Evolutionary conservation across 2,888 invertebrate genomes (phyloP).

Genomic region (Diplazon laetatorius): DNA sequence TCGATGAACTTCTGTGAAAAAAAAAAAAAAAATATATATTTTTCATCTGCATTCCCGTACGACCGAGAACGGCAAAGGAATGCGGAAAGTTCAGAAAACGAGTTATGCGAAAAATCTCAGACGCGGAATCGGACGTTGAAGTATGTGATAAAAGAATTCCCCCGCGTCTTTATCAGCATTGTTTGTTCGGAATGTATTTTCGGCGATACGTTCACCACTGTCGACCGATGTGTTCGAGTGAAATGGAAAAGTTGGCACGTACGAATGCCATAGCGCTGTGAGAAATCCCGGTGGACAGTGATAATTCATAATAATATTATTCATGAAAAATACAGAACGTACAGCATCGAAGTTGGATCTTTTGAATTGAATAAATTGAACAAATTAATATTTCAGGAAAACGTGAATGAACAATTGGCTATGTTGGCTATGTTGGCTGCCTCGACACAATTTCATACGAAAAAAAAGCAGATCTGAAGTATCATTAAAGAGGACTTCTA

Average conservation of each 20-base stretch:
- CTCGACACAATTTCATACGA: no score
- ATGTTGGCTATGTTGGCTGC: no score
- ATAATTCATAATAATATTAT: not conserved
- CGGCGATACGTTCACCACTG: not conserved
- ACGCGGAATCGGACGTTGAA: not conserved
- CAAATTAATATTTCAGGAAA: no score
- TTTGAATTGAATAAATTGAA: no score
- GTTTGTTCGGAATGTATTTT: slow-evolving; percentile 3
- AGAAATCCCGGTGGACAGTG: not conserved
- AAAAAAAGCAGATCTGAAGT: no score
- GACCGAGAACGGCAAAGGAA: not conserved
- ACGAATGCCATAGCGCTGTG: not conserved
- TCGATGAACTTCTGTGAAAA: not conserved
- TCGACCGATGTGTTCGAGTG: not conserved
- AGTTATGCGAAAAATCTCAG: not conserved
- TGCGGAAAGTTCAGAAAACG: not conserved
- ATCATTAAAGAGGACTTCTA: no score
- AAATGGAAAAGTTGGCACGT: not conserved
- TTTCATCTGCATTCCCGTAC: not conserved
- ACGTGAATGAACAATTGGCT: no score
- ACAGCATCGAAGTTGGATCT: no score
- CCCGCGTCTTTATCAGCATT: not conserved
- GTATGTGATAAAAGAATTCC: not conserved
- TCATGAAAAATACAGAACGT: not conserved
- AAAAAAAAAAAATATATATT: no score